These are phyloP conservation scores for Euclidia mi DNA, from an alignment of 2,888 invertebrate species.

Conservation along the genomic window DNA sequence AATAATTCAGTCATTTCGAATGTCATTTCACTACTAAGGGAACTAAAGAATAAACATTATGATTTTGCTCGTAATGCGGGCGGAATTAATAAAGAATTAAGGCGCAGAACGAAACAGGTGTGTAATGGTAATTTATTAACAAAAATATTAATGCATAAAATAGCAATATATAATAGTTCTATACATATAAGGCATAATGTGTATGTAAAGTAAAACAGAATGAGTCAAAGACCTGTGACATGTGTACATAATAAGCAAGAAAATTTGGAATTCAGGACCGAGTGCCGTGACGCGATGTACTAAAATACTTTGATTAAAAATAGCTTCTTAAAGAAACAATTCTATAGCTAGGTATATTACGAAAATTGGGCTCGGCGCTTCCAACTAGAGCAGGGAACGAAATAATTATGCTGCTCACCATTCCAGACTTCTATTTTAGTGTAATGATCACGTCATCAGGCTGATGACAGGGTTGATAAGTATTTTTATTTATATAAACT, in stretches of 20 bases:
- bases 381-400: too few relatives aligned
- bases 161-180: not conserved
- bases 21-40: not conserved
- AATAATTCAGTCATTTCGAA: not conserved
- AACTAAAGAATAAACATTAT: constrained; percentile 4
- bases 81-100: constrained; percentile 6
- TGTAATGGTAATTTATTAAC: not conserved
- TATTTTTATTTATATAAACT: too few relatives aligned
- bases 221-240: constrained; percentile 37
- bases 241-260: constrained; percentile 22
- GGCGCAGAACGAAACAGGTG: not conserved
- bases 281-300: constrained; percentile 10
- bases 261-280: constrained; percentile 25
- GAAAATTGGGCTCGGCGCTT: not conserved
- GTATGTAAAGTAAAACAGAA: constrained; percentile 36
- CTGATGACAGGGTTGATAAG: too few relatives aligned
- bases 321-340: constrained; percentile 15
- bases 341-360: not conserved
- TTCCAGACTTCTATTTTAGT: too few relatives aligned
- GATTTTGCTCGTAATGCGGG: constrained; percentile 6
- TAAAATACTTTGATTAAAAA: constrained; percentile 21
- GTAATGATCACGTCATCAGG: too few relatives aligned
- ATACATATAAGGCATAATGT: constrained; percentile 17
- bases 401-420: too few relatives aligned
- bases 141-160: constrained; percentile 3